Evolutionary conservation across 2,113 vertebrate species (phyloP), one percentile per base, ranked within the genome.

Genomic region (Grammomys dolichurus): DNA sequence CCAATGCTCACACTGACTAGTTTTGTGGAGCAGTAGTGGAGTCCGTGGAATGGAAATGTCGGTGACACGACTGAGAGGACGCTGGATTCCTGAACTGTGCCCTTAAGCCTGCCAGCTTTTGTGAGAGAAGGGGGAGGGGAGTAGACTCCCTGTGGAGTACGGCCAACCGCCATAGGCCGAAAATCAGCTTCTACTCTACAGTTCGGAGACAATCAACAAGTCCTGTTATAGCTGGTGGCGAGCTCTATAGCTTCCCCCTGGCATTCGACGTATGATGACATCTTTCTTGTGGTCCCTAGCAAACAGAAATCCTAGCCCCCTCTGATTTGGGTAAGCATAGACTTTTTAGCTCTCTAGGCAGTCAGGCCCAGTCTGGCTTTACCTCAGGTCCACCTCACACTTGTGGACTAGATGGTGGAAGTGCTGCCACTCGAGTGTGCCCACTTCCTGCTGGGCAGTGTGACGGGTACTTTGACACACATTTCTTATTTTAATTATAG

Each of bases 1-100:
- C 24, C n/a, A 19, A 4, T 0, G 1, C 60, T 22, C 10, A 36
- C 63, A 65, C 9, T 2, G 56, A 58, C 46, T 14, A 1, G 9
- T 19, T 19, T 33, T 11, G 0, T 10, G 54, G 51, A 54, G 51
- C 51, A 54, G 17, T 5, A 48, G 7, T 48, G 46, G 46, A 48
- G 46, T 31, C 46, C 7, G 43, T n/a, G n/a, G 77, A 48, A n/a
- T 92, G 54, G 36, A 63, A 63, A 20, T 60, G 58, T 19, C 1
- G 19, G 4, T 1, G 22, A 40, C 60, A 10, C 5, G 16, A 1
- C 36, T 36, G n/a, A 72, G 65, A 75, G 48, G 31, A 26, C 12
- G 12, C 31, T 82, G 19, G 40, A n/a, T 51, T 36, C 7, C 13
- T 70, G 81, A 93, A 28, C 36, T 76, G 51, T 48, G 31, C 26